Percentiles rank a stretch among this genome's conserved stretches.
These are phyloP conservation scores for Idaea biselata DNA, from an alignment of 2,888 invertebrate species.

Conservation along the genomic window DNA sequence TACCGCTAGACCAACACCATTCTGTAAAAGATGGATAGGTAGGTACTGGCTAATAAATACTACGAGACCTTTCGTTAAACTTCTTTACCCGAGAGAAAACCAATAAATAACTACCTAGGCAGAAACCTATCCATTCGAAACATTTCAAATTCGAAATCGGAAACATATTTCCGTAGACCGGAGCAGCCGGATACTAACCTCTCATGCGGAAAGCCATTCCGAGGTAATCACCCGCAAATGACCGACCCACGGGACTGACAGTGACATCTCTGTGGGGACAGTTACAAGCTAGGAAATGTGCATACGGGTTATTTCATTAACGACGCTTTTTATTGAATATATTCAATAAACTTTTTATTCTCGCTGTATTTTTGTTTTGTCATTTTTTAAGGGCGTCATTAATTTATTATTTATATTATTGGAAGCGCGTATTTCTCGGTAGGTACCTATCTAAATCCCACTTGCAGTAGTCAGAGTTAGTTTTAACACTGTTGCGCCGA, in stretches of 20 bases:
- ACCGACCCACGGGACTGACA: constrained; percentile 6
- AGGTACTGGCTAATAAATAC: too few relatives aligned
- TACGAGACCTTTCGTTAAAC: too few relatives aligned
- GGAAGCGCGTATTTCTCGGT: too few relatives aligned
- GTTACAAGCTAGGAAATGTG: background rate
- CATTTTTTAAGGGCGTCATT: too few relatives aligned
- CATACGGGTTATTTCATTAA: background rate
- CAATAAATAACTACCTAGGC: background rate
- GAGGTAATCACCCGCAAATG: constrained; percentile 13
- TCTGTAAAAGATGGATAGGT: too few relatives aligned
- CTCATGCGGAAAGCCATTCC: constrained; percentile 7
- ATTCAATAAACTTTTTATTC: background rate
- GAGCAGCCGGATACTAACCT: constrained; percentile 2
- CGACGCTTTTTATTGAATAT: background rate
- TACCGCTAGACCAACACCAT: too few relatives aligned
- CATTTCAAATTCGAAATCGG: background rate
- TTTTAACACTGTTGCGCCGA: too few relatives aligned
- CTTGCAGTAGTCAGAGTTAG: too few relatives aligned
- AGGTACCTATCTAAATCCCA: too few relatives aligned
- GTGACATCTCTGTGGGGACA: constrained; percentile 2
- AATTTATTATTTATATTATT: too few relatives aligned
- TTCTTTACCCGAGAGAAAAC: background rate
- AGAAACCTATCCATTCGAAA: background rate
- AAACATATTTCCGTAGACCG: constrained; percentile 1
- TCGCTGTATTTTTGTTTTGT: background rate